Percentiles rank a stretch among this genome's conserved stretches.
phyloP scores from a whole-genome alignment of 2,888 invertebrate genomes.

The Macrosiphum euphorbiae region DNA sequence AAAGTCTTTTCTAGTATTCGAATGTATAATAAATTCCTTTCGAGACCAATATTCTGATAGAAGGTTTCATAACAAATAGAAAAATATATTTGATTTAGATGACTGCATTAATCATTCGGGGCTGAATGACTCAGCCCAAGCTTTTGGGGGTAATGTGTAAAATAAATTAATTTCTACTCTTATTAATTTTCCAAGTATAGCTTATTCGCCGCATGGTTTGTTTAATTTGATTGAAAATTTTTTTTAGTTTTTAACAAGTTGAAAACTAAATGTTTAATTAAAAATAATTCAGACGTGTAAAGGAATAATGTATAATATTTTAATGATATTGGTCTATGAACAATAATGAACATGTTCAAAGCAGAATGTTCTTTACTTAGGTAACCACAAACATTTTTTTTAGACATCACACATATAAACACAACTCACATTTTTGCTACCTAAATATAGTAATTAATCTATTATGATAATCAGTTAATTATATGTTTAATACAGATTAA shows the following conservation, averaged over 20 bases:
- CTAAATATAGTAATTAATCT: not conserved
- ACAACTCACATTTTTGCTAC: not conserved
- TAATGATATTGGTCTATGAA: not conserved
- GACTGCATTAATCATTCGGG: fast-evolving
- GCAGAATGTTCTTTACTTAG: not conserved
- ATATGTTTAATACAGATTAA: not conserved
- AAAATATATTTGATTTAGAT: not conserved
- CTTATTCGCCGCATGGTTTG: not conserved
- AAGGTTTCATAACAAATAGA: not conserved
- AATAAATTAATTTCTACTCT: not conserved
- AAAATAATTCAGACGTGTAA: not conserved
- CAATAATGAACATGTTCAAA: not conserved
- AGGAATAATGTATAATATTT: not conserved
- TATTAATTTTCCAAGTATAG: not conserved
- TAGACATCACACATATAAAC: not conserved
- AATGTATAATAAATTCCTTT: not conserved
- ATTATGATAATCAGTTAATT: not conserved
- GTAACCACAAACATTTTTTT: not conserved
- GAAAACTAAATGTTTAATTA: not conserved
- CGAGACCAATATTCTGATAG: not conserved
- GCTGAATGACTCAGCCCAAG: not conserved
- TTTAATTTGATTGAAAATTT: not conserved
- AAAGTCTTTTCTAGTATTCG: not conserved
- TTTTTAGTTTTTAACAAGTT: not conserved
- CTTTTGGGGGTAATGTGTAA: not conserved